phyloP scores from a whole-genome alignment of 2,113 vertebrate genomes.

The Ochotona curzoniae region DNA sequence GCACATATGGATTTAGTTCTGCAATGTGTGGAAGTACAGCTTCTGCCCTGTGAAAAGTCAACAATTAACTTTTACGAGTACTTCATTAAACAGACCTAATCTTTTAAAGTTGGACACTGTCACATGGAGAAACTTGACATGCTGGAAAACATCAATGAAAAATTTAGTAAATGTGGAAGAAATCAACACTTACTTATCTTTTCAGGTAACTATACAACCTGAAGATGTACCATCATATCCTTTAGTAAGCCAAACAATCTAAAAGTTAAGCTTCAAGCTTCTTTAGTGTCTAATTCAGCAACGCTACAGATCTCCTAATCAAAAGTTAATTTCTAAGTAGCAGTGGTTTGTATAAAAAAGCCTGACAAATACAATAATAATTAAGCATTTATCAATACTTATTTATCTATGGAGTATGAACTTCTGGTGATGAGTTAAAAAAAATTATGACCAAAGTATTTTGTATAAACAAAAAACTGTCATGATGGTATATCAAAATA shows the following conservation, averaged over 20 bases:
- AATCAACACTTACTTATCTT: slow-evolving; percentile 16
- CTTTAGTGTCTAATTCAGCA: slow-evolving; percentile 31
- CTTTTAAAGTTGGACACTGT: slow-evolving; percentile 10
- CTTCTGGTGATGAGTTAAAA: slow-evolving; percentile 29
- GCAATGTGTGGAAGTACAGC: slow-evolving; percentile 91
- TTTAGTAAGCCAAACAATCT: slow-evolving; percentile 20
- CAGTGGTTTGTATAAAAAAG: neutral
- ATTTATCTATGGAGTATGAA: neutral
- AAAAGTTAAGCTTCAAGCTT: neutral
- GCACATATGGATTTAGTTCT: slow-evolving; percentile 97
- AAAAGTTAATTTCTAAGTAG: slow-evolving; percentile 38
- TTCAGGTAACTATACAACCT: neutral
- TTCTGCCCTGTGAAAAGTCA: slow-evolving; percentile 88
- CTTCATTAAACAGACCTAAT: neutral
- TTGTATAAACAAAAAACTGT: neutral
- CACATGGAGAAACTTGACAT: neutral
- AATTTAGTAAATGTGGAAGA: slow-evolving; percentile 9
- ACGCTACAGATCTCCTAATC: neutral
- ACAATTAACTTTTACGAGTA: neutral
- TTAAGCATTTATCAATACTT: neutral
- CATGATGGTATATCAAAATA: slow-evolving; percentile 52
- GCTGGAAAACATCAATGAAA: slow-evolving; percentile 23
- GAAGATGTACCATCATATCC: neutral
- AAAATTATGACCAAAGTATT: neutral
- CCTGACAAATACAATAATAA: slow-evolving; percentile 4